phyloP scores from a whole-genome alignment of 2,113 vertebrate genomes.

The Pipra filicauda region DNA sequence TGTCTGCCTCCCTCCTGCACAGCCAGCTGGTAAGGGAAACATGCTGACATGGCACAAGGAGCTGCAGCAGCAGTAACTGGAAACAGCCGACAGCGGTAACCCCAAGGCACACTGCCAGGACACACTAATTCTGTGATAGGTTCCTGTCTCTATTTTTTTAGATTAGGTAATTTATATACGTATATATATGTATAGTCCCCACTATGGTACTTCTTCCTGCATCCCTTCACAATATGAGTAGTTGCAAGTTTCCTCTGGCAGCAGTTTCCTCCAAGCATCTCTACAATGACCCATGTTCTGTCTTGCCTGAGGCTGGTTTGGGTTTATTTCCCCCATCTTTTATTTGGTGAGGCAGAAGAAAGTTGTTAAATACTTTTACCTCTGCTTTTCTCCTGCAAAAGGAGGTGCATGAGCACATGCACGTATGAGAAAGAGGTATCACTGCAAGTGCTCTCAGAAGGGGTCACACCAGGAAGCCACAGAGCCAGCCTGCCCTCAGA shows the following conservation, averaged over 20 bases:
- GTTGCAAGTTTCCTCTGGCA: neutral
- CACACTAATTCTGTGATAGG: neutral
- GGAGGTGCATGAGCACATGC: accelerated
- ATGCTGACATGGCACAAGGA: neutral
- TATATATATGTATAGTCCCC: neutral
- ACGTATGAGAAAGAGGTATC: neutral
- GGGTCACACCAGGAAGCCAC: neutral
- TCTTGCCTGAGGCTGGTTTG: neutral
- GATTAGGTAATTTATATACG: neutral
- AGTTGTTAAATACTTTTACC: neutral
- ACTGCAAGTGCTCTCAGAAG: neutral
- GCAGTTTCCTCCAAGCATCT: neutral
- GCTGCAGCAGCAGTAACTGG: constrained; percentile 2
- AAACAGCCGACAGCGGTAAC: neutral
- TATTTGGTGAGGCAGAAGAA: neutral
- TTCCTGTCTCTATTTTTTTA: neutral
- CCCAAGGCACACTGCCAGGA: neutral
- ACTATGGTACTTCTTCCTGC: neutral
- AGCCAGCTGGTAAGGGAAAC: neutral
- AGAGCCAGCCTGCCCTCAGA: neutral
- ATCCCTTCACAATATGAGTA: neutral
- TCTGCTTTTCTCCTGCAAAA: neutral
- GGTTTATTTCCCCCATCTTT: neutral
- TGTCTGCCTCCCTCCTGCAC: neutral
- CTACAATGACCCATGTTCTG: neutral